Evolutionary conservation across 2,888 invertebrate genomes (phyloP).

Genomic region (Schrankia costaestrigalis): DNA sequence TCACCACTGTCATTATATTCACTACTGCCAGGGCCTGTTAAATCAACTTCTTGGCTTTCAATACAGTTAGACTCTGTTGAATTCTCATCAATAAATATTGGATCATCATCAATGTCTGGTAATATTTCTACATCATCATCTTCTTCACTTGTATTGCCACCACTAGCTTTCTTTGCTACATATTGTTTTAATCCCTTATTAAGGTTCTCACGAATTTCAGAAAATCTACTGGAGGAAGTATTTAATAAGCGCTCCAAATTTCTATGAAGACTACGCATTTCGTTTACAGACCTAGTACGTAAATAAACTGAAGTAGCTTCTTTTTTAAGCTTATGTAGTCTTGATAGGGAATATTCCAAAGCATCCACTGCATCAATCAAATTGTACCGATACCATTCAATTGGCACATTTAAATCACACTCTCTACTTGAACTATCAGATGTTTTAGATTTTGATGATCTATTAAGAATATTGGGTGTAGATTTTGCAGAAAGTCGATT

Average conservation of each 20-base stretch:
- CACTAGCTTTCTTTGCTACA: slow-evolving; percentile 53
- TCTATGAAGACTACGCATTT: slow-evolving; percentile 77
- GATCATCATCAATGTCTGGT: slow-evolving; percentile 60
- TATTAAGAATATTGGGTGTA: too few relatives aligned
- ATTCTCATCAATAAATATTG: slow-evolving; percentile 76
- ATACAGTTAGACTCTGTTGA: slow-evolving; percentile 60
- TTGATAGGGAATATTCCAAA: slow-evolving; percentile 77
- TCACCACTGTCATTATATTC: slow-evolving; percentile 75
- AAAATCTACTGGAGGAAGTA: slow-evolving; percentile 76
- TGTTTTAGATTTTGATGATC: slow-evolving; percentile 19
- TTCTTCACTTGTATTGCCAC: slow-evolving; percentile 36
- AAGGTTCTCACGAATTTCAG: slow-evolving; percentile 78
- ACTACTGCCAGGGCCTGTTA: slow-evolving; percentile 62
- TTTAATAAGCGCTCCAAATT: slow-evolving; percentile 77
- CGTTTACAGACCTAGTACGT: slow-evolving; percentile 66
- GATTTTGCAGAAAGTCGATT: too few relatives aligned
- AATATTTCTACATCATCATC: slow-evolving; percentile 69
- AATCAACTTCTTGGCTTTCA: slow-evolving; percentile 60
- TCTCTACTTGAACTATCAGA: slow-evolving; percentile 33
- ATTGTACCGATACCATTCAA: slow-evolving; percentile 82
- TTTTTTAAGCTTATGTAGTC: slow-evolving; percentile 75
- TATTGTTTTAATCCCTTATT: slow-evolving; percentile 77
- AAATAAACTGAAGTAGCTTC: slow-evolving; percentile 66
- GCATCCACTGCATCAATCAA: slow-evolving; percentile 79
- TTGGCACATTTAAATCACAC: slow-evolving; percentile 61